These are phyloP conservation scores for Rafetus swinhoei DNA, from an alignment of 2,113 vertebrate species.

Conservation along the genomic window DNA sequence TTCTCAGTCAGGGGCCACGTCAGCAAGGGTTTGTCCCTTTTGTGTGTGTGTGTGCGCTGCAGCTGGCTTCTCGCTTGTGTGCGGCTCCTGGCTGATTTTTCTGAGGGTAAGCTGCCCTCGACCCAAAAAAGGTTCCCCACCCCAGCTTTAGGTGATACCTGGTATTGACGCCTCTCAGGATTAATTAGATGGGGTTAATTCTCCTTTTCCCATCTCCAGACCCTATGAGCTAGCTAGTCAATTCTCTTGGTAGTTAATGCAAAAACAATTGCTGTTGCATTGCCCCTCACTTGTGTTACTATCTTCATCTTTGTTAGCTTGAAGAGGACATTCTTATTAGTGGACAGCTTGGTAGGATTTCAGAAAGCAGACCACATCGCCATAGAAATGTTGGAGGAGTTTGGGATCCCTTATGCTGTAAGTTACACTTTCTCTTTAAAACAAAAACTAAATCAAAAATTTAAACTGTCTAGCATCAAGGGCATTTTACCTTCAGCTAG, in stretches of 20 bases:
- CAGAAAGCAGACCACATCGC: constrained; percentile 87
- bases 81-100: no score
- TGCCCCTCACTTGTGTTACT: not conserved
- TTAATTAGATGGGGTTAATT: not conserved
- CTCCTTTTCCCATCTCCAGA: not conserved
- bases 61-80: no score
- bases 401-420: constrained; percentile 92
- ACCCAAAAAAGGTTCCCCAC: no score
- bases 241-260: not conserved
- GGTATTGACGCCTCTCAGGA: not conserved
- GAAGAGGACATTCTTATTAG: constrained; percentile 91
- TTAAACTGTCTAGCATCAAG: not conserved
- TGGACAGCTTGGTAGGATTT: constrained; percentile 88
- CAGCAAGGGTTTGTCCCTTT: no score
- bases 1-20: no score
- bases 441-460: not conserved
- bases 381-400: constrained; percentile 96
- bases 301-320: constrained; percentile 81
- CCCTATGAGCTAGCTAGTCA: not conserved
- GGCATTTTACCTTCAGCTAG: not conserved
- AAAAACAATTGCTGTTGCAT: not conserved
- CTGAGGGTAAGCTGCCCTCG: no score
- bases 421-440: constrained; percentile 33
- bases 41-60: no score
- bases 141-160: not conserved